Evolutionary conservation across 2,113 vertebrate species (phyloP), one percentile per base, ranked within the genome.

Genomic region (Sphaerodactylus townsendi): DNA sequence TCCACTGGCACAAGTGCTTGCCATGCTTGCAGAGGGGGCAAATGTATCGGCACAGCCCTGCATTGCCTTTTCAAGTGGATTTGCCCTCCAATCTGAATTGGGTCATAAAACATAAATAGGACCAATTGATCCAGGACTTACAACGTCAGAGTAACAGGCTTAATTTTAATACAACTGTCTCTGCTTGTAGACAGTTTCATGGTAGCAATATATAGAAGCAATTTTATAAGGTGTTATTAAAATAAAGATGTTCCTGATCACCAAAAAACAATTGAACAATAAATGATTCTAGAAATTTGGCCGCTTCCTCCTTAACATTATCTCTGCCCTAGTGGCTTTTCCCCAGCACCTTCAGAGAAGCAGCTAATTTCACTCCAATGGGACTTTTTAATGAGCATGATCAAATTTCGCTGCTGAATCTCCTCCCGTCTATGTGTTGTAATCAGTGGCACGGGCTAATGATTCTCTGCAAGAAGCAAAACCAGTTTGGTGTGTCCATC

Each of bases 401-500:
- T 79, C n/a, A 35, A 72, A n/a, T 66, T 77, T 75, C 53, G 37
- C 53, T 77, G 74, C 65, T 76, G 9, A 35, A 59, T 65, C 66
- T 64, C 28, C 37, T 78, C 72, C 46, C 50, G 81, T 89, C 83
- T 83, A 56, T 84, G 44, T 87, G 66, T 62, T 70, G 90, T 23
- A 91, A 62, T 0, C 87, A 19, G 33, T 82, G 83, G 33, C 87
- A 74, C 21, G 78, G 85, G 74, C 66, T 3, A 84, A 90, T 81
- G 68, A 46, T 76, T 59, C 82, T 41, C 74, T 75, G 77, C 69
- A 82, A 91, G 64, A 86, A 78, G 72, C 66, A 39, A 10, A 85
- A 79, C 78, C 91, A 50, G 62, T 77, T 91, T 84, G 21, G 79
- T 85, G 76, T 66, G 56, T 65, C 79, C 83, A 83, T 86, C 77